Conservation (phyloP, 2,888 invertebrate genomes). For the Drepana falcataria region DNA sequence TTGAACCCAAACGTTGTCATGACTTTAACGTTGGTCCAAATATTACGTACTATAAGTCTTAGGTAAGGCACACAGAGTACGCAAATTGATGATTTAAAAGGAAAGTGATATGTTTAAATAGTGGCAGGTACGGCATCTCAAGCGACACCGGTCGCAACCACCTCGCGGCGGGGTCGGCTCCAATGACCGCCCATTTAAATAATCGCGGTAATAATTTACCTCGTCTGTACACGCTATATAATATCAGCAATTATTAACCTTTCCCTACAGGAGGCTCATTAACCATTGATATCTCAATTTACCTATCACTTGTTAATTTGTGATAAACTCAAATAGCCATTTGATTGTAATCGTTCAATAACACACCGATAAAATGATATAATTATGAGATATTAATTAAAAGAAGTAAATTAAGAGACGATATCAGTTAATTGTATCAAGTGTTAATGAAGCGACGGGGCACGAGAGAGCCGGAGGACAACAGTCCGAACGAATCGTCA, state of each 20-base stretch:
- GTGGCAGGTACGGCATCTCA: too few relatives aligned
- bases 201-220: slow-evolving; percentile 63
- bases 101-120: too few relatives aligned
- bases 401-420: slow-evolving; percentile 32
- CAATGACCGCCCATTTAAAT: slow-evolving; percentile 57
- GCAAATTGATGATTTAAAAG: too few relatives aligned
- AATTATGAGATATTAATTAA: slow-evolving; percentile 23
- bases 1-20: too few relatives aligned
- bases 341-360: slow-evolving; percentile 13
- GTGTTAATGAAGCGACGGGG: slow-evolving; percentile 55
- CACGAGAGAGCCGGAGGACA: slow-evolving; percentile 36
- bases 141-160: slow-evolving; percentile 22
- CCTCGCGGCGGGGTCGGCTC: slow-evolving; percentile 25
- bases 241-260: slow-evolving; percentile 64
- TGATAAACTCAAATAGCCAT: slow-evolving; percentile 7
- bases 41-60: too few relatives aligned
- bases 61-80: too few relatives aligned
- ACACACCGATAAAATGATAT: slow-evolving; percentile 13
- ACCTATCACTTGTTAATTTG: slow-evolving; percentile 27
- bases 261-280: slow-evolving; percentile 55
- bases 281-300: slow-evolving; percentile 48
- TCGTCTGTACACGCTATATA: slow-evolving; percentile 51
- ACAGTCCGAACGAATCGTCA: slow-evolving; percentile 42
- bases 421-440: slow-evolving; percentile 39
- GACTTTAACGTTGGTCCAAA: too few relatives aligned